Percentiles rank a stretch among this genome's conserved stretches.
These are phyloP conservation scores for Acrobeloides nanus DNA, from an alignment of 2,888 invertebrate genomes.

Conservation along the genomic window DNA sequence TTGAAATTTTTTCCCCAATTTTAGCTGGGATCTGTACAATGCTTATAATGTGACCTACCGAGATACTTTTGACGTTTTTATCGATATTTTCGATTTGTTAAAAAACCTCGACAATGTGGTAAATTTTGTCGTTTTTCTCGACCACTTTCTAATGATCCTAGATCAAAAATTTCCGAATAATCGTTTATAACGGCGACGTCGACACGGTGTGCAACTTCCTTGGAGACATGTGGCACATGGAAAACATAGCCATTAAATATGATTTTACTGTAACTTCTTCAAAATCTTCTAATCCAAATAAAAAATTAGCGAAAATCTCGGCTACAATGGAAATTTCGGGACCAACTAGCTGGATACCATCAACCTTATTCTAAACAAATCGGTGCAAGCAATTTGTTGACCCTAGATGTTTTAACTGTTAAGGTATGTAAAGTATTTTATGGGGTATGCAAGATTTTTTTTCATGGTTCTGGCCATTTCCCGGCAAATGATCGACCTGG, in stretches of 20 bases:
- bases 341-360: conserved; percentile 38
- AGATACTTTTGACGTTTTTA: conserved; percentile 29
- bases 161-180: conserved; percentile 31
- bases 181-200: conserved; percentile 43
- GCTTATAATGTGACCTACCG: conserved; percentile 25
- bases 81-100: conserved; percentile 15
- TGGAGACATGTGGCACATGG: conserved; percentile 41
- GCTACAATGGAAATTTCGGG: conserved; percentile 13
- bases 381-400: conserved; percentile 19
- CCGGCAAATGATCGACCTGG: conserved; percentile 18
- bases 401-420: conserved; percentile 39
- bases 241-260: conserved; percentile 29
- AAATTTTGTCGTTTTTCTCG: conserved; percentile 5
- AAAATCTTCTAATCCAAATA: no score
- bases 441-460: not conserved
- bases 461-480: conserved; percentile 18
- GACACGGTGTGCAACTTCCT: conserved; percentile 47
- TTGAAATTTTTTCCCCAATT: no score
- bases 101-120: conserved; percentile 1
- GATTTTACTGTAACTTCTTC: not conserved
- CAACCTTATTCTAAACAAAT: conserved; percentile 29
- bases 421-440: conserved; percentile 25
- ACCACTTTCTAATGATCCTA: conserved; percentile 3
- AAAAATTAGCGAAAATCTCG: conserved; percentile 3
- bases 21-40: conserved; percentile 24